Evolutionary conservation across 2,113 vertebrate species (phyloP), one percentile per base, ranked within the genome.

Genomic region (Plotosus lineatus): DNA sequence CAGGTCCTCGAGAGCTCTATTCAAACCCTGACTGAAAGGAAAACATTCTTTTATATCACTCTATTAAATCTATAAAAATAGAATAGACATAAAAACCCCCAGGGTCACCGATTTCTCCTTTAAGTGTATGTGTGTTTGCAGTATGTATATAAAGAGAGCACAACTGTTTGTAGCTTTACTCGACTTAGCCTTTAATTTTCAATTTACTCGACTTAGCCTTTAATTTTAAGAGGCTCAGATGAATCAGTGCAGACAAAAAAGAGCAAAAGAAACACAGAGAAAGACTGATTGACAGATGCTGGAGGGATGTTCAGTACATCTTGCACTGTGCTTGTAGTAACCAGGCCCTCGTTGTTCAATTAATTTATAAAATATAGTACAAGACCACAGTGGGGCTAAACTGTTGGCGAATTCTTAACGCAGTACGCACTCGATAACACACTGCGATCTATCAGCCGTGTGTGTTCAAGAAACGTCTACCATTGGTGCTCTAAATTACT

Each of bases 151-250:
- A 89, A 90, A 90, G 87, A 90, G 84, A 92, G 85, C 87, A 87
- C 87, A 53, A 80, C 84, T 87, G 85, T 90, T 90, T 89, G 80
- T 75, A 85, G 90, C 77, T 90, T 90, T 90, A 86, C 66, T 78
- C 58, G 88, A 83, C 85, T 92, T 91, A 90, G 89, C 90, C 86
- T 40, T 75, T 79, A 60, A 63, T 28, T 19, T 85, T 92, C n/a
- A n/a, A n/a, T 90, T 90, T 90, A 86, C 66, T 78, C 58, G 88
- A 83, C 85, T 92, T 91, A 90, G 89, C 90, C 86, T 40, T 75
- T 79, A 60, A 63, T 28, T 19, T 85, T 92, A 92, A 92, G 90
- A 90, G 40, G 88, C 91, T 92, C 88, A 80, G 74, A 86, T 78
- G 86, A 89, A 84, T 83, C 65, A 85, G 86, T 68, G 86, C 50